Base-by-base conservation (phyloP, 2,888 invertebrate genomes). In the Tipula vernalis region DNA sequence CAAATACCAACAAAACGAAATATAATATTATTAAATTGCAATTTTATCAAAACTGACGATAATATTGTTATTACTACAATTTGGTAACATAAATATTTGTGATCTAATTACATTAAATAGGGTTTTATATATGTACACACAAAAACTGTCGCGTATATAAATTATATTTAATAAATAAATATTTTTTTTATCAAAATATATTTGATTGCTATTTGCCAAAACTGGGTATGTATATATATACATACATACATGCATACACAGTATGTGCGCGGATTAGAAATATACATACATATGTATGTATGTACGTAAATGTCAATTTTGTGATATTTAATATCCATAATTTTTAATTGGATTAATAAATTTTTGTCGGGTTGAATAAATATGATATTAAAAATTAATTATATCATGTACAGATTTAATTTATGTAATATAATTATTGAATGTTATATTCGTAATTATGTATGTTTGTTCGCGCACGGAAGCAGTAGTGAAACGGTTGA, bases 331-430 rank as follows among this genome's bases (percentile, higher is more conserved):
- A 71, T 71, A 71, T 71, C 71, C 2, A 71, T 71, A 71, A 10
- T 71, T 71, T 51, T 71, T 71, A 71, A 71, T 71, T 71, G 71
- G 71, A 71, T 71, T 71, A 71, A 71, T 28, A 71, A 18, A 71
- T 71, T 71, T 71, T 28, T 28, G 71, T 71, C 71, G 71, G 71
- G 71, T 71, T 71, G 71, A 71, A 71, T 71, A 71, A 71, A 71
- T 71, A 71, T 71, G 71, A 71, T 71, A 71, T 71, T 71, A 71
- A 71, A 71, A 71, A 71, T 71, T 71, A 71, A 71, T 71, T 71
- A 71, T 71, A 71, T 71, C 28, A 28, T 71, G 28, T 57, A 71
- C 18, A 71, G 28, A 15, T 57, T 6, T 39, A 39, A 57, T 57
- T 57, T 57, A 57, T 57, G 51, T 57, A 57, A 57, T 57, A 6